Percentiles rank a stretch among this genome's conserved stretches.
These are phyloP conservation scores for Rhagophthalmus giganteus DNA, from an alignment of 2,888 invertebrate genomes.

Conservation along the genomic window DNA sequence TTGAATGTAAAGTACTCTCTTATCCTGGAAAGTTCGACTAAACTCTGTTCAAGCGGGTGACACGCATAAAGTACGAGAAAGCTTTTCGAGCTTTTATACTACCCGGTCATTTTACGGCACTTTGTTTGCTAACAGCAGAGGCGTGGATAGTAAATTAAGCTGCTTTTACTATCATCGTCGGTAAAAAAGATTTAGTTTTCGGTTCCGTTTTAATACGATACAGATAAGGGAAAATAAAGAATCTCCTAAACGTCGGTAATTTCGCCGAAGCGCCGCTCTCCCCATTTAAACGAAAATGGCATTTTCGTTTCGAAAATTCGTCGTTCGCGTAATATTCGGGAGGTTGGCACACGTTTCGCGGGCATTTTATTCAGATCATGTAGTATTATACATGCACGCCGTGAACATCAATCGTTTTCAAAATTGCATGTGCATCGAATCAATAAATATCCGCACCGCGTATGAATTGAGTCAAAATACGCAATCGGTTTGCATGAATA, in stretches of 20 bases:
- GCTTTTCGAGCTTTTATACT: constrained; percentile 34
- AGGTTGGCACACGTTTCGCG: constrained; percentile 32
- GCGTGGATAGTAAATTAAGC: constrained; percentile 32
- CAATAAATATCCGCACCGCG: constrained; percentile 41
- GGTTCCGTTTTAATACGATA: constrained; percentile 7
- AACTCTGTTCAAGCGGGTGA: constrained; percentile 32
- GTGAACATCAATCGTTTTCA: constrained; percentile 44
- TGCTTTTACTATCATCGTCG: constrained; percentile 28
- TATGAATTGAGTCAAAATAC: constrained; percentile 41
- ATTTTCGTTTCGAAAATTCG: constrained; percentile 13
- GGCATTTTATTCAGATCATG: constrained; percentile 45
- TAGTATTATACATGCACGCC: constrained; percentile 42
- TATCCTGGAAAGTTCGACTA: constrained; percentile 33
- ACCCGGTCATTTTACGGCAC: constrained; percentile 31
- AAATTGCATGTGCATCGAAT: constrained; percentile 43
- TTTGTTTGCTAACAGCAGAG: constrained; percentile 32
- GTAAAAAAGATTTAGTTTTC: constrained; percentile 25
- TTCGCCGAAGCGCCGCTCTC: too few species aligned
- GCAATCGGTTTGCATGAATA: constrained; percentile 38
- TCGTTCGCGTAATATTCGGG: constrained; percentile 9
- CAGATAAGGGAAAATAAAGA: constrained; percentile 2
- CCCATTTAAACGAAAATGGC: too few species aligned
- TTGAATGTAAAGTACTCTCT: constrained; percentile 37
- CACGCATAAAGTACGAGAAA: constrained; percentile 32
- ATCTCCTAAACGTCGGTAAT: too few species aligned